Evolutionary conservation across 2,113 vertebrate genomes (phyloP).

Genomic region (Myrmecophaga tridactyla): DNA sequence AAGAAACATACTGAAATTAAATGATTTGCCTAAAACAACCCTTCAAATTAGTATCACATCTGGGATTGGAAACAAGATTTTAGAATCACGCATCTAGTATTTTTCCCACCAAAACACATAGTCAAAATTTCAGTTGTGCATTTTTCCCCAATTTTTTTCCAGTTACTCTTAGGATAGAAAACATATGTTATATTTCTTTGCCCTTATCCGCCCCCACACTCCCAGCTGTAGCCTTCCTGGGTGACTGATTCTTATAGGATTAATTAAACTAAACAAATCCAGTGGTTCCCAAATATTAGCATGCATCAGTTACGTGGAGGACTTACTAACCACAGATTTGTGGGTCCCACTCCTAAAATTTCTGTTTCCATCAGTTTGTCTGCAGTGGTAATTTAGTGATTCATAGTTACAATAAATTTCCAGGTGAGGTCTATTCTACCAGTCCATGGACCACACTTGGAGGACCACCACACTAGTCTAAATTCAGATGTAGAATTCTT

Average conservation of each 20-base stretch:
- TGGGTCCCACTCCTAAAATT: neutral
- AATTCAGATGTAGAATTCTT: neutral
- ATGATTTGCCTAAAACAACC: neutral
- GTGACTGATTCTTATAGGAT: neutral
- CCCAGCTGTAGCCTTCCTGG: neutral
- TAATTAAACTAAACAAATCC: neutral
- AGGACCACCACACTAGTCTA: neutral
- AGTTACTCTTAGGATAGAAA: neutral
- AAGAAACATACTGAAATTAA: neutral
- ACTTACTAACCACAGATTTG: neutral
- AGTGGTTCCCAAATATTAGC: neutral
- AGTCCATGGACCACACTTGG: neutral
- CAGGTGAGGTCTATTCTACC: neutral
- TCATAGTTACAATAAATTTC: neutral
- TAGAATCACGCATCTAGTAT: neutral
- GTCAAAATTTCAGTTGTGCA: neutral
- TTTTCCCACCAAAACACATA: slow-evolving; percentile 42
- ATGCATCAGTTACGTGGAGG: too few species aligned
- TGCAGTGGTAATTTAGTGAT: neutral
- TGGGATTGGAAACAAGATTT: neutral
- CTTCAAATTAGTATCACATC: neutral
- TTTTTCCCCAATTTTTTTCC: neutral
- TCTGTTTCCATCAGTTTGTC: neutral
- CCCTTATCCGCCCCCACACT: neutral
- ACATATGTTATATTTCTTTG: neutral